A percentile compares a stretch with the other conserved stretches of the same genome.
Evolutionary conservation across 2,113 vertebrate species (phyloP).

Genomic region (Brevimyrus niger): DNA sequence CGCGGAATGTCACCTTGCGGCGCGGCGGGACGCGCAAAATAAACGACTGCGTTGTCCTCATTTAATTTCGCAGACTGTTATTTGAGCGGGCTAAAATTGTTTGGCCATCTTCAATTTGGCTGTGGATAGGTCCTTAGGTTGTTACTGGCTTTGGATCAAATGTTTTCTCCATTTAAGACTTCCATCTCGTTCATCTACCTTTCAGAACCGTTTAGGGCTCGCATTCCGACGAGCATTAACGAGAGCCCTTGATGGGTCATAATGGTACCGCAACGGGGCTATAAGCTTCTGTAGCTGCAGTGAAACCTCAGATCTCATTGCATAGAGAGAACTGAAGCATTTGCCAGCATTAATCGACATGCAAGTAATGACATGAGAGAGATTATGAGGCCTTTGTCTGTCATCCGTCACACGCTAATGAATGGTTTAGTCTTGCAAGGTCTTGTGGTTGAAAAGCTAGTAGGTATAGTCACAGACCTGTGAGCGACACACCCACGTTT

Average conservation of each 20-base stretch:
- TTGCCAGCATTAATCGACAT: conserved; percentile 4
- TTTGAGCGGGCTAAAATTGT: neutral
- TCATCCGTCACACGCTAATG: neutral
- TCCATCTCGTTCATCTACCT: neutral
- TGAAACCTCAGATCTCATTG: neutral
- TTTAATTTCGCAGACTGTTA: neutral
- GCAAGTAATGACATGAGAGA: neutral
- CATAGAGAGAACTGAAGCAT: neutral
- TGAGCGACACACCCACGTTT: conserved; percentile 5
- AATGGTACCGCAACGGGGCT: neutral
- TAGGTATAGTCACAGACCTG: neutral
- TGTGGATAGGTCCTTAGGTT: neutral
- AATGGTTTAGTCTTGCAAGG: neutral
- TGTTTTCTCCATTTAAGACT: neutral
- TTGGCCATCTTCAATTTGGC: neutral
- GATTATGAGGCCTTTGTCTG: neutral
- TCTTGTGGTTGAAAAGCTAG: conserved; percentile 3
- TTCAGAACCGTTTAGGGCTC: conserved; percentile 14
- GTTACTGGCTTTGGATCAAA: neutral
- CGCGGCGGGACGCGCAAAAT: neutral
- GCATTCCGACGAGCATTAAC: conserved; percentile 18
- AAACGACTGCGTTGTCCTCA: neutral
- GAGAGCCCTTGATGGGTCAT: neutral
- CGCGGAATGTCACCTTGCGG: neutral
- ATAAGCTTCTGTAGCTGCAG: neutral